Evolutionary conservation across 2,888 invertebrate species (phyloP).

Genomic region (Lepidonotus clava): DNA sequence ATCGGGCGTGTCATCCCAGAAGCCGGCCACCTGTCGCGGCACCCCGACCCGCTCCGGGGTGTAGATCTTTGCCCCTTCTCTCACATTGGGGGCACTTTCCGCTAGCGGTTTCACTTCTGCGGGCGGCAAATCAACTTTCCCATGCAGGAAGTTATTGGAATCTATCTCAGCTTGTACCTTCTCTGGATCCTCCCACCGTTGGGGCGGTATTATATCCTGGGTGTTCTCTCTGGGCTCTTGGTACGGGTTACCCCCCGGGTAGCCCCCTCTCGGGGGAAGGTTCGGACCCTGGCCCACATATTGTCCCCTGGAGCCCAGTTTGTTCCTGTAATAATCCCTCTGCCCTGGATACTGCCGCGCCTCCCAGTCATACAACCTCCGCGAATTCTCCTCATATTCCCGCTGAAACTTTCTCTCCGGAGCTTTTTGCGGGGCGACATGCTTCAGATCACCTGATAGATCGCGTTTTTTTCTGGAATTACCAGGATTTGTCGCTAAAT

Average conservation of each 20-base stretch:
- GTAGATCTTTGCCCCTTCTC: background rate
- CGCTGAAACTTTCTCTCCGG: background rate
- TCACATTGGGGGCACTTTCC: background rate
- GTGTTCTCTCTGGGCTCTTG: background rate
- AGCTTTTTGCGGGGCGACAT: too few relatives aligned
- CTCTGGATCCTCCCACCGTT: background rate
- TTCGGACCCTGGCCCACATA: background rate
- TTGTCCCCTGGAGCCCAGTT: background rate
- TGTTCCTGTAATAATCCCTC: background rate
- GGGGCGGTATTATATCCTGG: background rate
- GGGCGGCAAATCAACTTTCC: background rate
- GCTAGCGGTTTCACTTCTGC: background rate
- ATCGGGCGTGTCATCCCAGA: conserved; percentile 11
- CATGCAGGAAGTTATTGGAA: too few relatives aligned
- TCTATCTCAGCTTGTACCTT: too few relatives aligned
- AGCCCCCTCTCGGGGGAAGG: too few relatives aligned
- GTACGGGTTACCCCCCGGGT: background rate
- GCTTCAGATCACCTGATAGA: too few relatives aligned
- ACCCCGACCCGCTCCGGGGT: background rate
- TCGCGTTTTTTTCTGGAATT: too few relatives aligned
- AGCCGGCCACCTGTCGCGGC: background rate
- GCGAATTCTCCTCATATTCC: background rate
- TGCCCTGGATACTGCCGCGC: background rate
- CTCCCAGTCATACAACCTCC: background rate
- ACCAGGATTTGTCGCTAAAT: too few relatives aligned